Conservation (phyloP, 2,888 invertebrate genomes). For the Erebia epiphron region DNA sequence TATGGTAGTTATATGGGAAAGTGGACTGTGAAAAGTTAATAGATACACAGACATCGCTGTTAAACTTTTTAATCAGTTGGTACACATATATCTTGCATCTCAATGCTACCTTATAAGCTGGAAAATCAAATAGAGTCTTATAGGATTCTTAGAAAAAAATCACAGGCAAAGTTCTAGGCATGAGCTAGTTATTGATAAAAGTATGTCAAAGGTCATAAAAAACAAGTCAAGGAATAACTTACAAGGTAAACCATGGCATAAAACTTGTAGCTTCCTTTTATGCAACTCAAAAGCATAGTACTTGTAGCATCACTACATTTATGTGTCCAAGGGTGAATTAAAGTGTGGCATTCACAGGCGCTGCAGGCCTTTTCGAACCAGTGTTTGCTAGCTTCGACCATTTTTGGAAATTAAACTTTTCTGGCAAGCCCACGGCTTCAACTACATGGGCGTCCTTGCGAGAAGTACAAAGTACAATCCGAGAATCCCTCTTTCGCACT, state of each 20-base stretch:
- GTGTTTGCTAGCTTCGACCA: constrained; percentile 79
- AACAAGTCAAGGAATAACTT: constrained; percentile 50
- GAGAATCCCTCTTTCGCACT: neutral
- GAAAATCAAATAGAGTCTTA: too few relatives aligned
- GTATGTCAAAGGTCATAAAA: neutral
- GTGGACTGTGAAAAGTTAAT: too few relatives aligned
- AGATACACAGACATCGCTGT: too few relatives aligned
- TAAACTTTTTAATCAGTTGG: too few relatives aligned
- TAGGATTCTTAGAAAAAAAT: too few relatives aligned
- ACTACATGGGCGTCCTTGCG: neutral
- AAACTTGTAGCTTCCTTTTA: constrained; percentile 77
- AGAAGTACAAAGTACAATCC: neutral
- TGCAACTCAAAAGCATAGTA: constrained; percentile 69
- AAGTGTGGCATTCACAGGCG: constrained; percentile 61
- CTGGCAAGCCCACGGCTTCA: neutral
- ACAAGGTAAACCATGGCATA: constrained; percentile 80
- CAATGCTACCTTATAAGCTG: too few relatives aligned
- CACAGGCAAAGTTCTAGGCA: too few relatives aligned
- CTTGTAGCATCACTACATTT: constrained; percentile 68
- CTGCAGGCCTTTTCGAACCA: constrained; percentile 73
- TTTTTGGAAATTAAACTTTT: constrained; percentile 44
- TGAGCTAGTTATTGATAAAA: neutral
- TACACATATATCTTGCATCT: too few relatives aligned
- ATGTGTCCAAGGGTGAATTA: constrained; percentile 78
- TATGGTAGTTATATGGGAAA: too few relatives aligned